Evolutionary conservation across 2,113 vertebrate genomes (phyloP), one percentile per base, ranked within the genome.

Genomic region (Gopherus flavomarginatus): DNA sequence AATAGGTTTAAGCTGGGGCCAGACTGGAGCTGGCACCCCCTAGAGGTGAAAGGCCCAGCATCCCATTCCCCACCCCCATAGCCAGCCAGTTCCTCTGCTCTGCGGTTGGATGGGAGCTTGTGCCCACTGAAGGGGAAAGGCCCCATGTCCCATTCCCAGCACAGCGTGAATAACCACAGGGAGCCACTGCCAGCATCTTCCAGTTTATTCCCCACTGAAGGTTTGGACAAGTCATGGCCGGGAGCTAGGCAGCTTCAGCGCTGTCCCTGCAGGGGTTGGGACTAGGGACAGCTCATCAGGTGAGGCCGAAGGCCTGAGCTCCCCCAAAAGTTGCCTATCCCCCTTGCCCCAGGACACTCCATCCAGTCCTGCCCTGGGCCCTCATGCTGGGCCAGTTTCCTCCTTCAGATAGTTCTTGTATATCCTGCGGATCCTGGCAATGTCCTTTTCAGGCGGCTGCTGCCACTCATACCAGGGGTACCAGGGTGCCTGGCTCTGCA

Each of bases 381-480:
- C 11, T 86, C 80, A 47, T 38, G 97, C 3, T 80, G 92, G 31
- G 6, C 87, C 83, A 16, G 54, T 95, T 49, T 95, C 93, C 84
- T 98, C 97, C 85, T 97, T 98, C 5, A 99, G 97, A 90, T 98
- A 99, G 1, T 96, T 96, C 82, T 97, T 98, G 52, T 99, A 99
- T 1, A 97, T 97, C 82, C 98, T 98, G 89, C 95, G 98, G 19
- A 99, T 83, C 86, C 98, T 98, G 1, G 98, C 97, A 50, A 99
- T 91, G 80, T 99, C 98, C 5, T 92, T 92, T 1, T 98, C 97
- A 1, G 99, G 97, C 1, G 99, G 98, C 8, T 96, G 93, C 13
- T 98, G 96, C 96, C 98, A 98, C 13, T 96, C 94, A 2, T 99
- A 99, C 99, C 99, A 99, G 0, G 96, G 81, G 82, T 99, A 99